These are phyloP conservation scores for Atrina japonica DNA, from an alignment of 2,888 invertebrate species.

Conservation along the genomic window DNA sequence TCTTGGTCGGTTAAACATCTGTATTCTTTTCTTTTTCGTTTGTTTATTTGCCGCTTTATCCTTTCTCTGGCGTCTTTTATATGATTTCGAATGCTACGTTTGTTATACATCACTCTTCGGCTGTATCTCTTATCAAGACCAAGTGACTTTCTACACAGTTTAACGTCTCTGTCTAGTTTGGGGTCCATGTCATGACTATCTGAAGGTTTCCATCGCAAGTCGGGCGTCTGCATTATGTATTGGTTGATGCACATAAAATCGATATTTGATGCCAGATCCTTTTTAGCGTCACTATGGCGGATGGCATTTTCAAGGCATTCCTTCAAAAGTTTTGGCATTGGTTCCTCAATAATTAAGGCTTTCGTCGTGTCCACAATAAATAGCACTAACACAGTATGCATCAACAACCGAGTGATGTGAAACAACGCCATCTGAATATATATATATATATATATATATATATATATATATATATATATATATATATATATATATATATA, in stretches of 20 bases:
- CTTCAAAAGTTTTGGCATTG: background rate
- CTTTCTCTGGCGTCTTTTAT: background rate
- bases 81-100: slow-evolving; percentile 17
- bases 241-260: slow-evolving; percentile 22
- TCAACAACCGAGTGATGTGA: too few relatives aligned
- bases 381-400: too few relatives aligned
- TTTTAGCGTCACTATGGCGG: too few relatives aligned
- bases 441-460: too few relatives aligned
- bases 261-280: background rate
- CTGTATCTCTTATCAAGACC: slow-evolving; percentile 1
- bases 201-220: slow-evolving; percentile 18
- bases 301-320: slow-evolving; percentile 3
- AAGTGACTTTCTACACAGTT: background rate
- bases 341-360: too few relatives aligned
- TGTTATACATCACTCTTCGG: slow-evolving; percentile 11
- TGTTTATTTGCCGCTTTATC: background rate
- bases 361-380: too few relatives aligned
- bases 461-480: too few relatives aligned
- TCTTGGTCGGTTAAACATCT: slow-evolving; percentile 60
- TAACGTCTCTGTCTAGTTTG: background rate
- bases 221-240: slow-evolving; percentile 14
- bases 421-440: too few relatives aligned
- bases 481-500: too few relatives aligned
- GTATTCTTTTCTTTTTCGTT: slow-evolving; percentile 52
- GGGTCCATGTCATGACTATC: background rate